Conservation (phyloP, 2,888 invertebrate species). For the Drosophila nigritarsus region DNA sequence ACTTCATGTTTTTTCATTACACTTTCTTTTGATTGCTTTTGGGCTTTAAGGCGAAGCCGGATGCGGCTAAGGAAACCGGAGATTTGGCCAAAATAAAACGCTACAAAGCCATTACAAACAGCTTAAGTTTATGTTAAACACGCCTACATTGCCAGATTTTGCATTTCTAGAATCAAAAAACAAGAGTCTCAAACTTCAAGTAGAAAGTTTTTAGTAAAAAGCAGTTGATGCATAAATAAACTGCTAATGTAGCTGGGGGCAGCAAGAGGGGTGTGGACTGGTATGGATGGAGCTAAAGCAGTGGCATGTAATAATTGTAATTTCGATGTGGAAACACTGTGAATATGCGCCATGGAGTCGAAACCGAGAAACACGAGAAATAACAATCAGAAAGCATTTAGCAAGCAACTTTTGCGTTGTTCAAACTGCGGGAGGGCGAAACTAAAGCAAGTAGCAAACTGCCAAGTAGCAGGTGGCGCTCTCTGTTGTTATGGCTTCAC, state of each 20-base stretch:
- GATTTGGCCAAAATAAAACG: constrained; percentile 22
- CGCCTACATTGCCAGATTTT: constrained; percentile 77
- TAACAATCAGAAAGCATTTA: constrained; percentile 83
- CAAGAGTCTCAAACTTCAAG: constrained; percentile 28
- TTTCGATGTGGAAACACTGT: constrained; percentile 55
- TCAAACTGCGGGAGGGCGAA: constrained; percentile 35
- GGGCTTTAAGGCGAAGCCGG: constrained; percentile 43
- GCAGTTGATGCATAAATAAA: constrained; percentile 47
- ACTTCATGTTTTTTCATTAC: constrained; percentile 67
- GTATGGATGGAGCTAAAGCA: constrained; percentile 23
- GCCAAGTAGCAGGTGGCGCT: constrained; percentile 64
- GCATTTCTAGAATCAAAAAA: constrained; percentile 57
- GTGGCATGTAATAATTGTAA: constrained; percentile 69
- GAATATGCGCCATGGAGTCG: constrained; percentile 39
- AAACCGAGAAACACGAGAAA: constrained; percentile 76
- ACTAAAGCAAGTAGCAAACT: constrained; percentile 17
- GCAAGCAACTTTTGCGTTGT: constrained; percentile 68
- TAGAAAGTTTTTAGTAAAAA: constrained; percentile 46
- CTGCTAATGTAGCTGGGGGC: constrained; percentile 39
- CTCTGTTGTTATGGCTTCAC: constrained; percentile 52
- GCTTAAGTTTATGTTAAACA: constrained; percentile 78
- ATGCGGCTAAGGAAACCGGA: constrained; percentile 1
- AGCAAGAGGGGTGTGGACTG: neutral
- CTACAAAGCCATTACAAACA: constrained; percentile 74
- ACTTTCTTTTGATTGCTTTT: constrained; percentile 18